Conservation (phyloP, 2,888 invertebrate species). For the Formica aserva region DNA sequence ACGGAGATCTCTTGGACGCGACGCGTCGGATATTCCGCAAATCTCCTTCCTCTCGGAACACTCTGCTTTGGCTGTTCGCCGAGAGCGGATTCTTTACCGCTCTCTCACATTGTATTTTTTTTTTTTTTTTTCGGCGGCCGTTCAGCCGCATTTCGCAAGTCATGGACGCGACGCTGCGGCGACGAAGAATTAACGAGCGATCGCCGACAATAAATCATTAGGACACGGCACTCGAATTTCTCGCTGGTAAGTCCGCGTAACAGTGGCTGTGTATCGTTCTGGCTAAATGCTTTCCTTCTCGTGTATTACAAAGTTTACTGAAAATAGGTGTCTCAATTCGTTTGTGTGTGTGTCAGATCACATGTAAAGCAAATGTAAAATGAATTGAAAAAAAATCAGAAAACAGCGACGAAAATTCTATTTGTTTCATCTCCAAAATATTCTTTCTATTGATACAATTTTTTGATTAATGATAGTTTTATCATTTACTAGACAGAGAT, state of each 20-base stretch:
- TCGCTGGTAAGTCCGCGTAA: constrained; percentile 28
- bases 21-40: constrained; percentile 58
- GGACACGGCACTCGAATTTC: constrained; percentile 16
- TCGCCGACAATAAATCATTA: constrained; percentile 50
- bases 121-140: constrained; percentile 14
- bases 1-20: constrained; percentile 62
- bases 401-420: neutral
- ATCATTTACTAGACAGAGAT: neutral
- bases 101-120: constrained; percentile 7
- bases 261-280: constrained; percentile 12
- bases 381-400: neutral
- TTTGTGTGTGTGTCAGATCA: neutral
- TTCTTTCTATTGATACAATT: neutral
- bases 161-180: constrained; percentile 12
- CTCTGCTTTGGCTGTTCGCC: constrained; percentile 65
- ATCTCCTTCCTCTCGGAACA: constrained; percentile 30
- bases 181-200: constrained; percentile 48
- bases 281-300: neutral
- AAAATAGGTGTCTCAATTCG: neutral
- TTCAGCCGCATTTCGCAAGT: constrained; percentile 41
- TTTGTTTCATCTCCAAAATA: neutral
- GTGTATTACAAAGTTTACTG: neutral
- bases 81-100: constrained; percentile 55
- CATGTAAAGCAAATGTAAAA: neutral
- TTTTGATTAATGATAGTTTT: neutral